Conservation (phyloP, 2,888 invertebrate genomes). For the Drosophila subquinaria region DNA sequence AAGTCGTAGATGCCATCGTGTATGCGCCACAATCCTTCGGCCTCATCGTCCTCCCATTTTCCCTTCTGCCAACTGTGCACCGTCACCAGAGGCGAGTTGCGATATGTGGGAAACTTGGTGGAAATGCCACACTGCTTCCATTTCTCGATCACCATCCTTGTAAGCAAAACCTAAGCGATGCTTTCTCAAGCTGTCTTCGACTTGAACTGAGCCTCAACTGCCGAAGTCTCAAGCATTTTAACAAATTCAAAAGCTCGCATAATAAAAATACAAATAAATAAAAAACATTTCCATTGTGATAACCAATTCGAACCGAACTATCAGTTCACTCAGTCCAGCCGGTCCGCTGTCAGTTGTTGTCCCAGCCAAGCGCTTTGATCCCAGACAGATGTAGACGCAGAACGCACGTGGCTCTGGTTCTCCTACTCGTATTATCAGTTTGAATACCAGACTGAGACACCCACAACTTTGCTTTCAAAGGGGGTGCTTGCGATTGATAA, state of each 20-base stretch:
- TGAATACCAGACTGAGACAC: neutral
- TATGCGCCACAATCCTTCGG: slow-evolving; percentile 92
- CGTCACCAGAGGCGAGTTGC: slow-evolving; percentile 79
- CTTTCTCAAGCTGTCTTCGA: slow-evolving; percentile 3
- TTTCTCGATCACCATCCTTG: slow-evolving; percentile 69
- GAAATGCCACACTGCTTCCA: slow-evolving; percentile 84
- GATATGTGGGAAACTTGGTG: slow-evolving; percentile 84
- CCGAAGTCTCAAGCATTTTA: neutral
- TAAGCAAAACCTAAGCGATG: slow-evolving; percentile 1
- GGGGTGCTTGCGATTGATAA: slow-evolving; percentile 7
- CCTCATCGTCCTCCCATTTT: slow-evolving; percentile 89
- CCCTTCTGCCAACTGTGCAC: slow-evolving; percentile 88
- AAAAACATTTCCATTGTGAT: slow-evolving; percentile 31
- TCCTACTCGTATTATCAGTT: slow-evolving; percentile 1
- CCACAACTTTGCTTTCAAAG: neutral
- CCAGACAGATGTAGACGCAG: slow-evolving; percentile 4
- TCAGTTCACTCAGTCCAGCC: slow-evolving; percentile 19
- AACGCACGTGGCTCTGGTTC: neutral
- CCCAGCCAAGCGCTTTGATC: neutral
- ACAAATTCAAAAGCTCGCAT: neutral
- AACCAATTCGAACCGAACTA: slow-evolving; percentile 21
- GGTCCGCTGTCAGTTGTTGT: neutral
- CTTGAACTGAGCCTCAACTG: slow-evolving; percentile 21
- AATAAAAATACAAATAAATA: slow-evolving; percentile 7
- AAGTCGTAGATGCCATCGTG: slow-evolving; percentile 93